Conservation (phyloP, 2,797 vertebrate genomes). For the Aulostomus chinensis region DNA sequence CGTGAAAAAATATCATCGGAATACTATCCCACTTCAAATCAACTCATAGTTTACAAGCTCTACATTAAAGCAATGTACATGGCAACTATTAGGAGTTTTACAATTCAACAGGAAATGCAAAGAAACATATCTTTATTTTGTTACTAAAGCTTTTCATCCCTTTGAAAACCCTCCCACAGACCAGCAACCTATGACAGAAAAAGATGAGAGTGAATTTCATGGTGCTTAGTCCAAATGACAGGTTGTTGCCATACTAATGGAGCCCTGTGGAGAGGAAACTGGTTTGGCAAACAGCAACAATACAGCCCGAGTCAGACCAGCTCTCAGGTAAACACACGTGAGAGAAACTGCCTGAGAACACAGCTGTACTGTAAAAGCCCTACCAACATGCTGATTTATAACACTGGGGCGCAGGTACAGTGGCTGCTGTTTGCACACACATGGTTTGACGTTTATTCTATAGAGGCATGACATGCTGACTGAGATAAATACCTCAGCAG, state of each 20-base stretch:
- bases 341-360: background rate
- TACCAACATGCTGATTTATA: background rate
- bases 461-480: too few species aligned
- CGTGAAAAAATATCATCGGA: too few species aligned
- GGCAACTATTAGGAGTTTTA: too few species aligned
- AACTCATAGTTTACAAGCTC: too few species aligned
- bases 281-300: constrained; percentile 48
- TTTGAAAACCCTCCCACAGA: too few species aligned
- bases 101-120: background rate
- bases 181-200: background rate
- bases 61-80: too few species aligned
- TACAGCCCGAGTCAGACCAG: constrained; percentile 29
- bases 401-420: background rate
- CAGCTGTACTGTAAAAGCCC: background rate
- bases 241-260: constrained; percentile 14
- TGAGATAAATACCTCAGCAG: too few species aligned
- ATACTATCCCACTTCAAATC: too few species aligned
- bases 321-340: constrained; percentile 21
- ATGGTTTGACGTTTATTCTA: background rate
- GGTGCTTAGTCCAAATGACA: constrained; percentile 27
- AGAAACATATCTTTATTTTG: too few species aligned
- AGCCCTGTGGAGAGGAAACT: constrained; percentile 35
- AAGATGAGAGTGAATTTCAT: background rate
- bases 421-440: background rate
- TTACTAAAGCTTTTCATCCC: too few species aligned